Evolutionary conservation across 2,797 vertebrate species (phyloP).

Genomic region (Pangasius sanitwongsei): DNA sequence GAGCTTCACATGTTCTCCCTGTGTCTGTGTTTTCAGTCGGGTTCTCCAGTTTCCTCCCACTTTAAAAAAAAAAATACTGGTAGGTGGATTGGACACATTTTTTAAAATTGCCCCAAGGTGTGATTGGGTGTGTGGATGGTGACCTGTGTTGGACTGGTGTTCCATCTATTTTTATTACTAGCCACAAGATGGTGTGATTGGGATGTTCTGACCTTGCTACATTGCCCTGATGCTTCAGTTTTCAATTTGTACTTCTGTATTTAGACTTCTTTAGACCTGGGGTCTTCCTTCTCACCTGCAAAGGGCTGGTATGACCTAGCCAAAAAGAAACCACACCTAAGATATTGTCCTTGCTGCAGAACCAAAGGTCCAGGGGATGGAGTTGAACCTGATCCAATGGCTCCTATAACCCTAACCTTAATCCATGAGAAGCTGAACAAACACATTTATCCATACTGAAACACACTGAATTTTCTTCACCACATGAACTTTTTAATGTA

Average conservation of each 20-base stretch:
- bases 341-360: background rate
- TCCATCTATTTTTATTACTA: background rate
- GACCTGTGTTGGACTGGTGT: background rate
- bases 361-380: background rate
- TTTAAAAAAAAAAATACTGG: background rate
- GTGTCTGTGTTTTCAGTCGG: background rate
- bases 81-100: background rate
- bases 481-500: background rate
- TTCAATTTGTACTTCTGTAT: background rate
- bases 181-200: conserved; percentile 43
- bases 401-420: background rate
- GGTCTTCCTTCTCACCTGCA: background rate
- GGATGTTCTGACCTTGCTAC: background rate
- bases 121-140: background rate
- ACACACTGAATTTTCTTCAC: background rate
- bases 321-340: background rate
- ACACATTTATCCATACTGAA: background rate
- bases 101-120: background rate
- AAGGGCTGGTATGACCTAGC: background rate
- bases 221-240: background rate
- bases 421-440: background rate
- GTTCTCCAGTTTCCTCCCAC: background rate
- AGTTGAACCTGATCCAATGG: background rate
- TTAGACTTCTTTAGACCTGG: background rate
- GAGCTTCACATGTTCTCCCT: background rate